Percentiles rank a stretch among this genome's conserved stretches.
These are phyloP conservation scores for Pygoscelis antarcticus DNA, from an alignment of 2,113 vertebrate genomes.

Conservation along the genomic window DNA sequence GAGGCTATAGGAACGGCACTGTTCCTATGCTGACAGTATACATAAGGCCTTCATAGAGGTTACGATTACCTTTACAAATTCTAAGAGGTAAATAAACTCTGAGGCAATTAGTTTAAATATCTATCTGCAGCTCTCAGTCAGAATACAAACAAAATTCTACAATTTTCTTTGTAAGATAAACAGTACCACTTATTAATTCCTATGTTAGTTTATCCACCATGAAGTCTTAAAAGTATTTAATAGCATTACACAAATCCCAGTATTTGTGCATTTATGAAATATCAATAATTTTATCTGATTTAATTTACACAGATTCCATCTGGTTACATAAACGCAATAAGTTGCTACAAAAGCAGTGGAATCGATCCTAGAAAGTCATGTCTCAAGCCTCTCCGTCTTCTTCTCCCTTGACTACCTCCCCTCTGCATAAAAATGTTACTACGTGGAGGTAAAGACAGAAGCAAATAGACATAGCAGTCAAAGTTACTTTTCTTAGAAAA, in stretches of 20 bases:
- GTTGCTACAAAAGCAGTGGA: background rate
- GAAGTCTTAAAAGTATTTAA: background rate
- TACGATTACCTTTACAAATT: background rate
- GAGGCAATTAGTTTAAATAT: background rate
- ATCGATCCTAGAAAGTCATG: background rate
- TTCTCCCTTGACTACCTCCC: background rate
- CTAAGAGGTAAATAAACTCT: background rate
- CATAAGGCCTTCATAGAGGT: background rate
- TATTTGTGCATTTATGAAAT: background rate
- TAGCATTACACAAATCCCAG: background rate
- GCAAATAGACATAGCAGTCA: background rate
- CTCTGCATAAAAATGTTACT: background rate
- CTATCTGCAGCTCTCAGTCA: background rate
- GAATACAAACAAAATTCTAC: background rate
- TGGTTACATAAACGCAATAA: background rate
- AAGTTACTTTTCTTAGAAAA: background rate
- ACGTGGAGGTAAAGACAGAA: background rate
- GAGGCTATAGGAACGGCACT: background rate
- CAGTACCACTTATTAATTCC: background rate
- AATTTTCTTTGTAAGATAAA: background rate
- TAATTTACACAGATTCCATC: background rate
- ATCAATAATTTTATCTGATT: background rate
- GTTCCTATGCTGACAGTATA: background rate
- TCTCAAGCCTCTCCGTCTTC: background rate
- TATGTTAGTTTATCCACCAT: background rate